Evolutionary conservation across 2,797 vertebrate species (phyloP).

Genomic region (Chromis chromis): DNA sequence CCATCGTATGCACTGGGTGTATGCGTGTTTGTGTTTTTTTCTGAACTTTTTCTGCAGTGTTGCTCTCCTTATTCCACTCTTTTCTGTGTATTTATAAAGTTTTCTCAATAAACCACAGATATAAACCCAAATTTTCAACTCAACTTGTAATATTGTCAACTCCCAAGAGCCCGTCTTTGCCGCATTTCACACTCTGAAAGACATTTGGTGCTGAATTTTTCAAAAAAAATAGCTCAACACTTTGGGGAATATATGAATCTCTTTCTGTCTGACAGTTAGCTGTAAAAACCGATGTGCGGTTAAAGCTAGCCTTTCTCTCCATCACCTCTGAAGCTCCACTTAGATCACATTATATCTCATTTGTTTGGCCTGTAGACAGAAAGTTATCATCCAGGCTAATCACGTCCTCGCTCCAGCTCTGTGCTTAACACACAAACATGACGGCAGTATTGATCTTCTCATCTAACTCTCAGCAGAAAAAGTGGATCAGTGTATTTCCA

Average conservation of each 20-base stretch:
- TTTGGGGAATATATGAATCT: no score
- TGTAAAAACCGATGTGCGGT: neutral
- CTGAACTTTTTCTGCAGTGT: neutral
- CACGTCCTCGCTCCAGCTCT: neutral
- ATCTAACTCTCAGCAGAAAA: neutral
- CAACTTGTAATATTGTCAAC: neutral
- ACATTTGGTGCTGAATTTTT: no score
- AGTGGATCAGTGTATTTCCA: neutral
- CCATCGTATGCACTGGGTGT: neutral
- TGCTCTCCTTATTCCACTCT: neutral
- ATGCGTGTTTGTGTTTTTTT: neutral
- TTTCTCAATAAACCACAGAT: neutral
- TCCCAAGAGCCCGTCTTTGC: no score
- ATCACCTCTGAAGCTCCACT: neutral
- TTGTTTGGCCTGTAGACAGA: neutral
- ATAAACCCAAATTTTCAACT: neutral
- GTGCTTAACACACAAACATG: neutral
- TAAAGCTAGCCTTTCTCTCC: neutral
- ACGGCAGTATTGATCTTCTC: neutral
- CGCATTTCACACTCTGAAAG: no score
- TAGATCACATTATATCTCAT: neutral
- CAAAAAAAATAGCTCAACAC: no score
- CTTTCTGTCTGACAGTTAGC: neutral
- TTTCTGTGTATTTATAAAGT: neutral
- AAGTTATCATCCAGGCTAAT: neutral